These are phyloP conservation scores for Ceramica pisi DNA, from an alignment of 2,888 invertebrate genomes.

Conservation along the genomic window DNA sequence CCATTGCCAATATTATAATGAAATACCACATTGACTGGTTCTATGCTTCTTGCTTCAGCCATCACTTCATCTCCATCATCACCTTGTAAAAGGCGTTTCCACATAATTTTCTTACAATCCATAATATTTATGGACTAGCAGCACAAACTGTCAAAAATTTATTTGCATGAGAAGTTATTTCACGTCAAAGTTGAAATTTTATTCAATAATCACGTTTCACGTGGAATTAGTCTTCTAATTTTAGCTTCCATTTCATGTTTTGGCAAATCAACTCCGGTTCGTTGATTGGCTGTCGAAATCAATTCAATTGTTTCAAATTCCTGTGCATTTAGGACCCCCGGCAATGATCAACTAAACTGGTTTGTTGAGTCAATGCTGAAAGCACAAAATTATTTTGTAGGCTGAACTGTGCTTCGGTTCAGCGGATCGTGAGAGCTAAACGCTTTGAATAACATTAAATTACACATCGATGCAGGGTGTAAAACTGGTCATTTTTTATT, in stretches of 20 bases:
- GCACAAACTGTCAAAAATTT: neutral
- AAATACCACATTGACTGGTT: too few relatives aligned
- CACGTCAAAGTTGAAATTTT: neutral
- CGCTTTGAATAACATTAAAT: slow-evolving; percentile 4
- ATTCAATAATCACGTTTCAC: neutral
- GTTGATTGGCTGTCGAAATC: slow-evolving; percentile 49
- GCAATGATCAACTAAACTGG: slow-evolving; percentile 29
- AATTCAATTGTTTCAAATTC: slow-evolving; percentile 41
- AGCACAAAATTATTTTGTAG: slow-evolving; percentile 16
- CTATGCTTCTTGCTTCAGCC: too few relatives aligned
- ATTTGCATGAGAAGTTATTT: neutral
- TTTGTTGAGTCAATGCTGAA: slow-evolving; percentile 33
- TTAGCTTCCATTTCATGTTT: slow-evolving; percentile 9
- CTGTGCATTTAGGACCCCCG: slow-evolving; percentile 14
- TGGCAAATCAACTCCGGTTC: slow-evolving; percentile 40
- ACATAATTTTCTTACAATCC: neutral
- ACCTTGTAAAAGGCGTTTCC: neutral
- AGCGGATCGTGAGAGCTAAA: slow-evolving; percentile 3
- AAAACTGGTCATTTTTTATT: slow-evolving; percentile 4
- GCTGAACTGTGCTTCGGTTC: slow-evolving; percentile 3
- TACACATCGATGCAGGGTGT: neutral
- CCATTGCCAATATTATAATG: too few relatives aligned
- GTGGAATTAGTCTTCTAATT: slow-evolving; percentile 10
- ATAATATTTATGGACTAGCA: neutral
- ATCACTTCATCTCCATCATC: neutral